These are phyloP conservation scores for Epizoanthus stellaris DNA, from an alignment of 92 coral and sea anemone species.

Conservation along the genomic window DNA sequence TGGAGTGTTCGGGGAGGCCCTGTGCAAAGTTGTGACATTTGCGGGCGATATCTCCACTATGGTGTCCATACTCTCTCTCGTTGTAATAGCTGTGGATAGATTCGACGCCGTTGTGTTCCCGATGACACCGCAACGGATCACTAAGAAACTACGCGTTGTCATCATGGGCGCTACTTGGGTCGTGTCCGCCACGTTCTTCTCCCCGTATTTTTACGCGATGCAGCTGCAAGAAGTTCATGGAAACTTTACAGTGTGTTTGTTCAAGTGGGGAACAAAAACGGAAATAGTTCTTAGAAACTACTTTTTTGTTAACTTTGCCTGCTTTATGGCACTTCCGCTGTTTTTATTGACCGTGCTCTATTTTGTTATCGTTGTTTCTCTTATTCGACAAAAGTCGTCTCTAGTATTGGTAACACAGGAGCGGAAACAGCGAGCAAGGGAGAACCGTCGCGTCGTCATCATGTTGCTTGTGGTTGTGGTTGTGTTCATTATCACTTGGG, in stretches of 20 bases:
- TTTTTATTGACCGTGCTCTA: neutral
- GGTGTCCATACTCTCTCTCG: conserved; percentile 27
- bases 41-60: conserved; percentile 23
- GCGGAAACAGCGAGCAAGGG: conserved; percentile 12
- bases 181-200: conserved; percentile 12
- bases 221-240: neutral
- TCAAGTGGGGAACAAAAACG: conserved; percentile 2
- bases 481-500: neutral
- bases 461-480: conserved; percentile 20
- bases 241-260: conserved; percentile 15
- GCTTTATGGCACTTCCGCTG: conserved; percentile 17
- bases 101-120: conserved; percentile 39
- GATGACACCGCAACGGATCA: conserved; percentile 21
- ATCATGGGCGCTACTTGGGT: conserved; percentile 24
- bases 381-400: neutral
- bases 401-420: conserved; percentile 2
- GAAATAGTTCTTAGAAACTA: neutral
- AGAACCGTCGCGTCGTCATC: conserved; percentile 15
- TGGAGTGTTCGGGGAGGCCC: conserved; percentile 10
- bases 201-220: conserved; percentile 35
- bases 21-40: conserved; percentile 35
- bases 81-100: conserved; percentile 31
- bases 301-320: too few species aligned
- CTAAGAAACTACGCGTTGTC: neutral
- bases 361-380: conserved; percentile 26